Conservation (phyloP, 2,113 vertebrate genomes). For the Oncorhynchus tshawytscha region DNA sequence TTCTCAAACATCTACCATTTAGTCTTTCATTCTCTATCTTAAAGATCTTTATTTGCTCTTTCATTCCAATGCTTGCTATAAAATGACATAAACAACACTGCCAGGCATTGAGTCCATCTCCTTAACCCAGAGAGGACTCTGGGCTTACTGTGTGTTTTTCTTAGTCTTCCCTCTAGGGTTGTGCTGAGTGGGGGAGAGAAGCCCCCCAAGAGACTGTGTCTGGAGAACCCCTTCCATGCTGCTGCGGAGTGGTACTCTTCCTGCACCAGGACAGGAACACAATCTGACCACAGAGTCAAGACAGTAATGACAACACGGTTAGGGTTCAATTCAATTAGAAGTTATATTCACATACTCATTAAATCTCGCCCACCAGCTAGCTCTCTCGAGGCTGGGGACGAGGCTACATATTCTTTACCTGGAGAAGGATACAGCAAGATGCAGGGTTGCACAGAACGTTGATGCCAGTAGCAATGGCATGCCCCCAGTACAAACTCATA, state of each 20-base stretch:
- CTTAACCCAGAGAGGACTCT: background rate
- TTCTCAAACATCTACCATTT: background rate
- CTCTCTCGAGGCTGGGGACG: too few species aligned
- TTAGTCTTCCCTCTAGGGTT: background rate
- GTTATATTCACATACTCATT: too few species aligned
- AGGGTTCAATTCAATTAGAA: background rate
- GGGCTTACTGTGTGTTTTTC: background rate
- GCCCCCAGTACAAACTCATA: constrained; percentile 65
- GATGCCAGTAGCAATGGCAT: constrained; percentile 80
- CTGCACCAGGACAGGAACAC: constrained; percentile 52
- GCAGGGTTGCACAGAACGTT: constrained; percentile 62
- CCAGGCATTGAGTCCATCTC: too few species aligned
- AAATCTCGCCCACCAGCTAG: too few species aligned
- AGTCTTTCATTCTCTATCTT: too few species aligned
- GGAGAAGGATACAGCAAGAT: constrained; percentile 77
- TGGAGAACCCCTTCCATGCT: constrained; percentile 17
- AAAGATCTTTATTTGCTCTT: too few species aligned
- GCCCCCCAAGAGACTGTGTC: constrained; percentile 57
- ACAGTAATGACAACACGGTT: constrained; percentile 5
- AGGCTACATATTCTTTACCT: background rate
- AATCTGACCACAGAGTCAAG: constrained; percentile 50
- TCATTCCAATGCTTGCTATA: too few species aligned
- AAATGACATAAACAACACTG: too few species aligned
- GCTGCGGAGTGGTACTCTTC: constrained; percentile 21
- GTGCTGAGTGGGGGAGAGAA: background rate